phyloP scores from a whole-genome alignment of 2,797 vertebrate genomes.

The Eulemur rubriventer region DNA sequence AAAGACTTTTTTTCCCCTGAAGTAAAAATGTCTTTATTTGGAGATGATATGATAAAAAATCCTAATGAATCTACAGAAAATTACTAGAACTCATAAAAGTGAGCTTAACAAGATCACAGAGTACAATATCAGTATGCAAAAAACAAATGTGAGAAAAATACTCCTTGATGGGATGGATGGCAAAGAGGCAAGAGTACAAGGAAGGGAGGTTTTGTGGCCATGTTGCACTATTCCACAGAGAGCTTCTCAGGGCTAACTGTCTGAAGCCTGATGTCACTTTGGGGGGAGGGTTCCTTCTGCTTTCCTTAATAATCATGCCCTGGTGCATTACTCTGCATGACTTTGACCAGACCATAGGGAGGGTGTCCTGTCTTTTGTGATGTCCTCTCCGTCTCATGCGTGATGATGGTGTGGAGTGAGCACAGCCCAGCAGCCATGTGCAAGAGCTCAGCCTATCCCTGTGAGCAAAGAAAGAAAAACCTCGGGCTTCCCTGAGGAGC shows the following conservation, averaged over 20 bases:
- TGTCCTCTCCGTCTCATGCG: background rate
- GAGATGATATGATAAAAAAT: background rate
- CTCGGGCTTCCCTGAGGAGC: background rate
- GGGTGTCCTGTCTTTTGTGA: background rate
- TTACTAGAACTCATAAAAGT: background rate
- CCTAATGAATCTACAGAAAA: background rate
- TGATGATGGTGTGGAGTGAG: background rate
- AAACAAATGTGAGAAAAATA: background rate
- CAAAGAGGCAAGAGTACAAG: background rate
- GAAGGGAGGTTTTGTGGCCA: background rate
- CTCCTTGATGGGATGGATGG: background rate
- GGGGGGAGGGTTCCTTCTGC: background rate
- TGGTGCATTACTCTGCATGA: background rate
- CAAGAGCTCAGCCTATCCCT: background rate
- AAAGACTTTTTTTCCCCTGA: background rate
- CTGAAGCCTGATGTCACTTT: background rate
- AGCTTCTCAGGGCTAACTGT: background rate
- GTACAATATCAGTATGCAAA: background rate
- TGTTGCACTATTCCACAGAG: background rate
- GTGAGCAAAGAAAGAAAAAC: background rate
- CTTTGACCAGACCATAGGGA: background rate
- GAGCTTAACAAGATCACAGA: background rate
- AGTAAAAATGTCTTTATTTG: background rate
- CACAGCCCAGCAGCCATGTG: background rate
- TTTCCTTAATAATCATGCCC: background rate